Evolutionary conservation across 1,140 invertebrate species (phyloP).

Genomic region (Megalopta genalis): DNA sequence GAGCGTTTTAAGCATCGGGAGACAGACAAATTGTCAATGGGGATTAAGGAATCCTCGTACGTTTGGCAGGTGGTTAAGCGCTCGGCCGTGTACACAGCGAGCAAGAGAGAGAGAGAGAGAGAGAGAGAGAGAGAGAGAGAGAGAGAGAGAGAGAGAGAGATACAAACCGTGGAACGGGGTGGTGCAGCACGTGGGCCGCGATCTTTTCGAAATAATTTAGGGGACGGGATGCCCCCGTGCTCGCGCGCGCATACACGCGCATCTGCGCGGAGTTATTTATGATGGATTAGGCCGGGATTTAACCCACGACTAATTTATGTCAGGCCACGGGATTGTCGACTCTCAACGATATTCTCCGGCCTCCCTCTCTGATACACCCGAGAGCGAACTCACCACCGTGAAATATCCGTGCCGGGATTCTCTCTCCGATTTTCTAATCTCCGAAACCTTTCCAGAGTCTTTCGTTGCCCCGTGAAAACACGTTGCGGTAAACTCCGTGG

Average conservation of each 20-base stretch:
- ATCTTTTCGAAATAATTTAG: constrained; percentile 79
- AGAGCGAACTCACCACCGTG: constrained; percentile 8
- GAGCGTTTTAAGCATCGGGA: not conserved
- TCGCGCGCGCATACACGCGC: constrained; percentile 64
- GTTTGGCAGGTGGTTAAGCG: constrained; percentile 64
- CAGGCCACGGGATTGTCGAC: constrained; percentile 67
- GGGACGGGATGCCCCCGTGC: constrained; percentile 70
- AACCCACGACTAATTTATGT: constrained; percentile 77
- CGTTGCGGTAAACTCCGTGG: too few species aligned
- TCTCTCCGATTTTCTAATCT: not conserved
- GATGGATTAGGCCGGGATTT: constrained; percentile 77
- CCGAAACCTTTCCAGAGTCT: not conserved
- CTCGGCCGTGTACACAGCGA: constrained; percentile 17
- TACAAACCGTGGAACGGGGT: too few species aligned
- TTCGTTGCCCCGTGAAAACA: too few species aligned
- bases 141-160: not conserved
- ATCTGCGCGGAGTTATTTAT: constrained; percentile 78
- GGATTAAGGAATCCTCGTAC: constrained; percentile 53
- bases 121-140: not conserved
- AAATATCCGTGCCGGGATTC: not conserved
- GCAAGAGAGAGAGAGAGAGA: too few species aligned
- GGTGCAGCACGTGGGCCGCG: constrained; percentile 69
- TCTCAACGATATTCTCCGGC: constrained; percentile 62
- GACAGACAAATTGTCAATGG: constrained; percentile 50
- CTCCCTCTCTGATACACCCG: not conserved